Conservation (phyloP, 2,888 invertebrate genomes). For the Drosophila nr. medialis region DNA sequence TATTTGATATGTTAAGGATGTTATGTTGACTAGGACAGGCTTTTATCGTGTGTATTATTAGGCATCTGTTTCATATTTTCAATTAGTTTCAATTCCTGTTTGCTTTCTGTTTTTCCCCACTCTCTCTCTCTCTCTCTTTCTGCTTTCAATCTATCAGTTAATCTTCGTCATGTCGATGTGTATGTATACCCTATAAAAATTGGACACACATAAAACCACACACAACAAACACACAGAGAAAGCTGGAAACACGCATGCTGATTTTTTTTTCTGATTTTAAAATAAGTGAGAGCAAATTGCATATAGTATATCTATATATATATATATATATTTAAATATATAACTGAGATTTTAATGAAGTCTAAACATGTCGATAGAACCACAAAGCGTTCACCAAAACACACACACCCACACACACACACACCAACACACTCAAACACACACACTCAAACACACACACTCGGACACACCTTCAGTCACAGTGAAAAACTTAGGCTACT, state of each 20-base stretch:
- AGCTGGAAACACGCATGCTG: constrained; percentile 40
- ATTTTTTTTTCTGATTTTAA: constrained; percentile 41
- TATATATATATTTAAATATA: constrained; percentile 27
- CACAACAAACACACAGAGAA: constrained; percentile 9
- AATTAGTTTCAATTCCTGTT: background rate
- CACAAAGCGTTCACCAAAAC: constrained; percentile 67
- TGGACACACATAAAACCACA: constrained; percentile 1
- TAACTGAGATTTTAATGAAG: constrained; percentile 57
- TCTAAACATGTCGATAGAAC: constrained; percentile 76
- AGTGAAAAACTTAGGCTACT: constrained; percentile 33
- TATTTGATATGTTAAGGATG: constrained; percentile 57
- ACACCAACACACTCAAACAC: constrained; percentile 5
- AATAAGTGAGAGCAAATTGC: constrained; percentile 32
- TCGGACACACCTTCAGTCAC: constrained; percentile 30
- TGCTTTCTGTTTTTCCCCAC: background rate
- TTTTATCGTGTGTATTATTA: constrained; percentile 5
- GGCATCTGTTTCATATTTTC: background rate
- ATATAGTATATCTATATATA: constrained; percentile 34
- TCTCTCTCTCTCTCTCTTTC: background rate
- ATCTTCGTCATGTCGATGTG: constrained; percentile 6
- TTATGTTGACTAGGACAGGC: constrained; percentile 54
- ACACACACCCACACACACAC: constrained; percentile 32
- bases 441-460: constrained; percentile 18
- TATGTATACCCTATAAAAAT: constrained; percentile 27
- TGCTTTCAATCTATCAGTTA: constrained; percentile 19